Evolutionary conservation across 1,140 invertebrate species (phyloP), one percentile per base, ranked within the genome.

Genomic region (Drosophila sechellia): DNA sequence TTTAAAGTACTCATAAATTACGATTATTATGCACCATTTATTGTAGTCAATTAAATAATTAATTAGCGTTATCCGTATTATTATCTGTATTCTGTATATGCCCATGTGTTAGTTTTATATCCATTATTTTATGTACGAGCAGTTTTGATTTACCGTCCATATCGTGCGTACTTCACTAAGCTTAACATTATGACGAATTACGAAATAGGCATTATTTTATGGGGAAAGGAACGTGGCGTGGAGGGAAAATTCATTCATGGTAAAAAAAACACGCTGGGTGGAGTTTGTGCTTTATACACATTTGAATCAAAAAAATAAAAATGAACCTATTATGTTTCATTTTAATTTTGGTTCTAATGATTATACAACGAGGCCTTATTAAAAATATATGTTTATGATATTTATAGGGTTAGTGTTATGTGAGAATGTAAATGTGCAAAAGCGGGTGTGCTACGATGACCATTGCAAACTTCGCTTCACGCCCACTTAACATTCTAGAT

Each of bases 11-110:
- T 70, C 63, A 70, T 70, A 69, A 70, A 57, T 64, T 75, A 83
- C 59, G 58, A 77, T 81, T 81, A 81, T 63, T 83, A 79, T 83
- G 80, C 80, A 83, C 80, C 80, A 83, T 83, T 83, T 79, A 83
- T 83, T 83, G 63, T 76, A 79, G 75, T 84, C 64, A 84, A 79
- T 84, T 68, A 84, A 83, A 59, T 84, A 84, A 73, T 83, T 77
- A 65, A 69, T 56, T 78, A 83, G 55, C 43, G 37, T 78, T 73
- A 80, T 57, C 57, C 63, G 56, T 42, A 63, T 63, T 56, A 61
- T 61, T 61, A 65, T 76, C 68, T 58, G 50, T 71, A 48, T 79
- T 76, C 60, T 61, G 50, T 65, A 48, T 79, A 22, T 74, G 50
- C 63, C 63, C 70, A 46, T 55, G 46, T 60, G 46, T 73, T 65